These are phyloP conservation scores for Epinotia nisella DNA, from an alignment of 2,888 invertebrate species.

Conservation along the genomic window DNA sequence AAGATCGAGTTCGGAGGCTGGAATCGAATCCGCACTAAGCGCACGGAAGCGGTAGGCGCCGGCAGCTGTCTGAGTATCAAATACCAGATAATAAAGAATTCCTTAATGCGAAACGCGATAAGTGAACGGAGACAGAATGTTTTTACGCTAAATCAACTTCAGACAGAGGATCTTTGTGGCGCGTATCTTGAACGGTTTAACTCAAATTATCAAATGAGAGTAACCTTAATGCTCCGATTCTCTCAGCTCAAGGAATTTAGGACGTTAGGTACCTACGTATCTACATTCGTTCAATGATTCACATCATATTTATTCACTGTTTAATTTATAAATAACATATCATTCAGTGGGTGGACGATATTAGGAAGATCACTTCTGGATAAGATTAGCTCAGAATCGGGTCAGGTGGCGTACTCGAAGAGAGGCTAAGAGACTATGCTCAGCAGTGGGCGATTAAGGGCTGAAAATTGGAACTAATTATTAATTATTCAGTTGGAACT, in stretches of 20 bases:
- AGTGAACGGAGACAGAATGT: conserved; percentile 70
- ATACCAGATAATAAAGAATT: conserved; percentile 75
- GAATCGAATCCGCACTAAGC: conserved; percentile 68
- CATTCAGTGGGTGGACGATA: no score
- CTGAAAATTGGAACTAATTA: no score
- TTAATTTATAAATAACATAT: no score
- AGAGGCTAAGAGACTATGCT: no score
- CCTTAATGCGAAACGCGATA: conserved; percentile 76
- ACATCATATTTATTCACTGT: not conserved
- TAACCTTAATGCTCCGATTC: conserved; percentile 53
- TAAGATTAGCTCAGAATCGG: no score
- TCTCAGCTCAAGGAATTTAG: conserved; percentile 19
- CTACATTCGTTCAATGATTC: not conserved
- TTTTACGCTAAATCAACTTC: conserved; percentile 79
- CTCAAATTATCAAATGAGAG: conserved; percentile 68
- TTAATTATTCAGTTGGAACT: no score
- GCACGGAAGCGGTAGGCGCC: conserved; percentile 81
- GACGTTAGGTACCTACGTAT: not conserved
- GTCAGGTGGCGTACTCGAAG: no score
- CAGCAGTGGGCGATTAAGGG: no score
- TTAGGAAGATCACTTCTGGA: no score
- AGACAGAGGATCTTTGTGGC: conserved; percentile 74
- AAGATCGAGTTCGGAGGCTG: conserved; percentile 75
- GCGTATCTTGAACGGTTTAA: conserved; percentile 60
- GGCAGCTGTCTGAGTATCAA: conserved; percentile 76